phyloP scores from a whole-genome alignment of 2,113 vertebrate species.

The Romanogobio albipinnatus region DNA sequence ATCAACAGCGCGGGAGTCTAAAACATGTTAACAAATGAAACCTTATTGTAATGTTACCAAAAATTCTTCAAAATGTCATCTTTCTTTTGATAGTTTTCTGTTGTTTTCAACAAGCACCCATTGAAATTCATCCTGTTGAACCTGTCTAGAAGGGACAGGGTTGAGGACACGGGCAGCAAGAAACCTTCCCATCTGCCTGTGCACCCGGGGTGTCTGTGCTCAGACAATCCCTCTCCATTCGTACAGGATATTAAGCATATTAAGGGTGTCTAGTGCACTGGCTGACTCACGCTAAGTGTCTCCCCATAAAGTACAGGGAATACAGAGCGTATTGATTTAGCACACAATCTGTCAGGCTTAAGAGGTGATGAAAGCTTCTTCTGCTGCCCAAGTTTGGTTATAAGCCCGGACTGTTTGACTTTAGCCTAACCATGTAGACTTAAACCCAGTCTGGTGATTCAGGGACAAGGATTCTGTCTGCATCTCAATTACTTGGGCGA shows the following conservation, averaged over 20 bases:
- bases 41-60: too few relatives aligned
- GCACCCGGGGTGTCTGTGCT: slow-evolving; percentile 48
- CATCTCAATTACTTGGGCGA: neutral
- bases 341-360: slow-evolving; percentile 52
- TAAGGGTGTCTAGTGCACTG: slow-evolving; percentile 56
- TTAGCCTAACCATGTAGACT: slow-evolving; percentile 38
- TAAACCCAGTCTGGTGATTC: slow-evolving; percentile 43
- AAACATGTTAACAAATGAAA: too few relatives aligned
- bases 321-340: slow-evolving; percentile 55
- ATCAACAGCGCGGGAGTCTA: too few relatives aligned
- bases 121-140: neutral
- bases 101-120: neutral
- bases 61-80: neutral
- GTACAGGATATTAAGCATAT: slow-evolving; percentile 58
- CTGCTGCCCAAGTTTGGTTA: slow-evolving; percentile 16
- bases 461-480: slow-evolving; percentile 23
- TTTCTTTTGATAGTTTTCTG: neutral
- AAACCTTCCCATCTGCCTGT: slow-evolving; percentile 62
- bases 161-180: slow-evolving; percentile 56
- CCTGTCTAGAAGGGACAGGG: slow-evolving; percentile 2
- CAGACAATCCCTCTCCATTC: slow-evolving; percentile 49
- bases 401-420: slow-evolving; percentile 20
- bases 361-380: slow-evolving; percentile 68
- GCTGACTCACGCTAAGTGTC: slow-evolving; percentile 58
- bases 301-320: slow-evolving; percentile 52